A percentile compares a stretch with the other conserved stretches of the same genome.
These are phyloP conservation scores for Melierax canorus DNA, from an alignment of 2,113 vertebrate genomes.

Conservation along the genomic window DNA sequence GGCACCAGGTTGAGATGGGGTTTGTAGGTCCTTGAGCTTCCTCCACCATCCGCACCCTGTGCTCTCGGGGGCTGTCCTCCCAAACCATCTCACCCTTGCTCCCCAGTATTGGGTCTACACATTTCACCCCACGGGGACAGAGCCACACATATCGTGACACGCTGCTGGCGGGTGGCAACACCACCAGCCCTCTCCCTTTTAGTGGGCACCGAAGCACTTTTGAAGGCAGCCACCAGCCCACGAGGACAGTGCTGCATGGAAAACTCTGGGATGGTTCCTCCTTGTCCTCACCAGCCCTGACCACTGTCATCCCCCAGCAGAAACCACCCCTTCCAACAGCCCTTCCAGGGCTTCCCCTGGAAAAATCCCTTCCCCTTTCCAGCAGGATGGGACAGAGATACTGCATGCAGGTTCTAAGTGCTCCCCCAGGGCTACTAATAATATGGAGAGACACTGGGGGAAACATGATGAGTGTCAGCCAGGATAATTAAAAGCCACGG, in stretches of 20 bases:
- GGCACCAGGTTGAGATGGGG: background rate
- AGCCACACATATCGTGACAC: fast-evolving
- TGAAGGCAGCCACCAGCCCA: background rate
- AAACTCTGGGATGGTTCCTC: background rate
- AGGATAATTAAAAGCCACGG: background rate
- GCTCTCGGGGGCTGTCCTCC: background rate
- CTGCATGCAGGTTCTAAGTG: background rate
- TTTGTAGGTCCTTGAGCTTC: background rate
- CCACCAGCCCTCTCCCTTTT: background rate
- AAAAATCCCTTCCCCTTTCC: background rate
- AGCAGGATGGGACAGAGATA: background rate
- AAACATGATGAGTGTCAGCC: background rate
- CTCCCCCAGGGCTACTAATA: background rate
- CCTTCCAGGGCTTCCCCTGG: background rate
- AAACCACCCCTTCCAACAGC: background rate
- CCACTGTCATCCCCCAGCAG: background rate
- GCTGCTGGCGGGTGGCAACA: background rate
- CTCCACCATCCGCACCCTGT: background rate
- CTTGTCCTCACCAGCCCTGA: background rate
- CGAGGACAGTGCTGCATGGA: background rate
- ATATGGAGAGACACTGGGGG: fast-evolving
- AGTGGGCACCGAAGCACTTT: background rate
- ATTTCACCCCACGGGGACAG: background rate
- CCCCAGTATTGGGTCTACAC: background rate
- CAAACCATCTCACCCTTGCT: background rate